A percentile compares a stretch with the other conserved stretches of the same genome.
These are phyloP conservation scores for Pandion haliaetus DNA, from an alignment of 2,113 vertebrate species.

Conservation along the genomic window DNA sequence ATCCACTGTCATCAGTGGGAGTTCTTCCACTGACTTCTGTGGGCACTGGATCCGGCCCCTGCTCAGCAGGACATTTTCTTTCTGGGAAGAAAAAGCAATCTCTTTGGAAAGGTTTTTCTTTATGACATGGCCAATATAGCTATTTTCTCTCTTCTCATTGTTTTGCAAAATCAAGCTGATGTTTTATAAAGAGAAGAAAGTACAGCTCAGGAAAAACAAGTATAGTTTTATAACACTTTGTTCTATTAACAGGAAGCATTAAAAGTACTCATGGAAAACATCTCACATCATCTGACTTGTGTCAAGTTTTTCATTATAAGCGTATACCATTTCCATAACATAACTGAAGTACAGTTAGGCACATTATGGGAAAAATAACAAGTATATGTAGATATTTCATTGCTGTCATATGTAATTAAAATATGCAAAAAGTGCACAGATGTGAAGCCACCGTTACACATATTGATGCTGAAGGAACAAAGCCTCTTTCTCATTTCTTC, in stretches of 20 bases:
- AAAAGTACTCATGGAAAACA: background rate
- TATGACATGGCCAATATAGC: slow-evolving; percentile 6
- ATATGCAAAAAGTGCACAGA: background rate
- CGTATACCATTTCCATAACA: background rate
- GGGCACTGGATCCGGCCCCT: background rate
- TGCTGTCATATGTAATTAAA: background rate
- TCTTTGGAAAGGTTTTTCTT: slow-evolving; percentile 67
- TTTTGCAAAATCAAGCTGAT: slow-evolving; percentile 4
- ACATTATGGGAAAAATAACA: background rate
- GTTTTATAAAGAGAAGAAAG: background rate
- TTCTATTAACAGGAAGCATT: background rate
- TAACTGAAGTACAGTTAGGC: background rate
- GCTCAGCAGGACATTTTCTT: slow-evolving; percentile 23
- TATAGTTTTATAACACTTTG: background rate
- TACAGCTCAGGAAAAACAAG: slow-evolving; percentile 10
- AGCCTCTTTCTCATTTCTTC: background rate
- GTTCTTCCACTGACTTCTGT: slow-evolving; percentile 48
- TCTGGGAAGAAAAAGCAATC: slow-evolving; percentile 57
- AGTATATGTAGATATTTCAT: background rate
- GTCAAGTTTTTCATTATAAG: background rate
- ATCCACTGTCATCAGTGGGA: slow-evolving; percentile 33
- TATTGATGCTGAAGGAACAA: background rate
- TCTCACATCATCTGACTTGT: background rate
- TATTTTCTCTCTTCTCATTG: background rate
- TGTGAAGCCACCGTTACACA: background rate